Evolutionary conservation across 2,888 invertebrate species (phyloP), one percentile per base, ranked within the genome.

Genomic region (Diarsia dahlii): DNA sequence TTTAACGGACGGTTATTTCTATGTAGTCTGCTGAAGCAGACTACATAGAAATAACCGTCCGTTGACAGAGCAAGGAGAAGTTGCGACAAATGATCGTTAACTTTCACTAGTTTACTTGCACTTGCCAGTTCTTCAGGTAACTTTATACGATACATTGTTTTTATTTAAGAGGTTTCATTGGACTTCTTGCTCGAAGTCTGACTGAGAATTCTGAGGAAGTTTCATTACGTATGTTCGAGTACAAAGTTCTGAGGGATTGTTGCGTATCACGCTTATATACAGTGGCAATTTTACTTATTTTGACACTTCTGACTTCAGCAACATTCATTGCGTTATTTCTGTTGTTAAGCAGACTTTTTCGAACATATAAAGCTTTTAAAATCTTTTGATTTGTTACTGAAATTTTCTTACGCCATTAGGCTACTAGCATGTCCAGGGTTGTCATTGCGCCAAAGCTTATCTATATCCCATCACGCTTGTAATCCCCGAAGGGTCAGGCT

Each of bases 11-110:
- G n/a, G n/a, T n/a, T n/a, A n/a, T n/a, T n/a, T n/a, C n/a, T n/a
- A n/a, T n/a, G n/a, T n/a, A n/a, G n/a, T n/a, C n/a, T n/a, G n/a
- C n/a, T n/a, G n/a, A n/a, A 62, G 46, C 56, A 69, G 50, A 52
- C 46, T 63, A 62, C 56, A 68, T 39, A 68, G 62, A 68, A 69
- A 71, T 74, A 81, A 74, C 78, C 39, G 39, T 9, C 34, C 46
- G 62, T 71, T 82, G 82, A 82, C 71, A 75, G 52, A 76, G 63
- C 66, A 60, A 45, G 70, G 28, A 45, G 54, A 82, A 82, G 76
- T 82, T 82, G 20, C 71, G 48, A 76, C 82, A 82, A 80, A 82
- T 82, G 82, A 73, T 80, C 68, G 71, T 80, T 82, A 82, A 82
- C 80, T 82, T 82, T 39, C 34, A 52, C n/a, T 28, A 75, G 71